Conservation (phyloP, 2,888 invertebrate genomes). For the Gerris lacustris region DNA sequence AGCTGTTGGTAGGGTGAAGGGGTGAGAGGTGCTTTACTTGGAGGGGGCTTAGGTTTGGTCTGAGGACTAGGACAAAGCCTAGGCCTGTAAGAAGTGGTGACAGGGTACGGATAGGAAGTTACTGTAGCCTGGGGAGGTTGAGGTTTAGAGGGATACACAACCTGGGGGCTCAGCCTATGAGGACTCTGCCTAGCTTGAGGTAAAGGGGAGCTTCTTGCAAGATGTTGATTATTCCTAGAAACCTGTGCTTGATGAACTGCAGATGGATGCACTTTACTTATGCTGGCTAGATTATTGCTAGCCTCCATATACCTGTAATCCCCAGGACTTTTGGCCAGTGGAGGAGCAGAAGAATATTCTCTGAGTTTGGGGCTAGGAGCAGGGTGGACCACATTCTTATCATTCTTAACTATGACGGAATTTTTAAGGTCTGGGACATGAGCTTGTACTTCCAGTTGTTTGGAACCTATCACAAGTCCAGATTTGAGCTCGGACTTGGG, state of each 20-base stretch:
- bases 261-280: constrained; percentile 27
- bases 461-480: constrained; percentile 32
- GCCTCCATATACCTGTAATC: constrained; percentile 40
- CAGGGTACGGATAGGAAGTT: constrained; percentile 34
- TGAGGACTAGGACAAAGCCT: constrained; percentile 40
- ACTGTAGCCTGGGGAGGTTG: constrained; percentile 27
- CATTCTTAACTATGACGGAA: constrained; percentile 69
- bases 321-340: constrained; percentile 32
- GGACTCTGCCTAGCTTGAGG: constrained; percentile 29
- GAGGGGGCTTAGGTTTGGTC: constrained; percentile 50
- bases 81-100: constrained; percentile 39
- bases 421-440: constrained; percentile 59
- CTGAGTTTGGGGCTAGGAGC: constrained; percentile 47
- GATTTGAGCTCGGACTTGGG: constrained; percentile 51
- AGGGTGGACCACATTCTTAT: constrained; percentile 45
- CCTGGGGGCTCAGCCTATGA: constrained; percentile 20
- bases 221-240: constrained; percentile 23
- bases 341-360: constrained; percentile 43
- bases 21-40: constrained; percentile 43
- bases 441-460: constrained; percentile 37
- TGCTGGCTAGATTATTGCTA: constrained; percentile 34
- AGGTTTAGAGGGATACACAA: constrained; percentile 27
- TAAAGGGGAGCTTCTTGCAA: constrained; percentile 37
- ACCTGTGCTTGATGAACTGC: constrained; percentile 11
- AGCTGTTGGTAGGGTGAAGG: constrained; percentile 45